Percentiles rank a stretch among this genome's conserved stretches.
Evolutionary conservation across 1,140 invertebrate species (phyloP).

Genomic region (Parasteatoda tepidariorum): DNA sequence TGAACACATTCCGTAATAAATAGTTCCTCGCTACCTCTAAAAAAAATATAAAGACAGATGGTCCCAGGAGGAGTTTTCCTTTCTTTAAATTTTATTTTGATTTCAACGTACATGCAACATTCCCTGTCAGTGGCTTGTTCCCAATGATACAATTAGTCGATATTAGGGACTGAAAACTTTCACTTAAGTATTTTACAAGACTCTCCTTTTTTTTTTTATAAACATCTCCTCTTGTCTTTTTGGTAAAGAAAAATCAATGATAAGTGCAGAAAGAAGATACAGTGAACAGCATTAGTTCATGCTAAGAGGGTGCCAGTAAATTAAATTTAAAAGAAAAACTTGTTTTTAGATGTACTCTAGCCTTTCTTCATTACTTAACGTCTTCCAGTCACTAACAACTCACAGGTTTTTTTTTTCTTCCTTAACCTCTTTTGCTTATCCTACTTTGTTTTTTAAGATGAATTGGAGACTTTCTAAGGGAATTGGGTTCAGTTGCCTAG

Average conservation of each 20-base stretch:
- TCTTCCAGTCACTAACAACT: slow-evolving; percentile 42
- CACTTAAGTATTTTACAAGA: slow-evolving; percentile 34
- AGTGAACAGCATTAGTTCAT: slow-evolving; percentile 7
- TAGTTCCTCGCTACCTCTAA: background rate
- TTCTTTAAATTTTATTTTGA: slow-evolving; percentile 19
- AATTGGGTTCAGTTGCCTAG: slow-evolving; percentile 10
- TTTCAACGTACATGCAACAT: slow-evolving; percentile 17
- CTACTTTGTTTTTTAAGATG: slow-evolving; percentile 48
- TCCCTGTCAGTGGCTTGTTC: background rate
- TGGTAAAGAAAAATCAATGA: slow-evolving; percentile 40
- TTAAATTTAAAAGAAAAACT: slow-evolving; percentile 58
- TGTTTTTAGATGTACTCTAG: slow-evolving; percentile 25
- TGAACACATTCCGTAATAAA: background rate
- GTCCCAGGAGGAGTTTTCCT: slow-evolving; percentile 34
- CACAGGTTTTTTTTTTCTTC: slow-evolving; percentile 1
- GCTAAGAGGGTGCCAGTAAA: slow-evolving; percentile 25
- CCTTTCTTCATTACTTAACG: slow-evolving; percentile 49
- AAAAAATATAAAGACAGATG: background rate
- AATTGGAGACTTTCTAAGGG: slow-evolving; percentile 26
- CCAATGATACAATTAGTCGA: slow-evolving; percentile 56
- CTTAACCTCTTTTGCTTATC: background rate
- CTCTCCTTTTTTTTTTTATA: slow-evolving; percentile 10
- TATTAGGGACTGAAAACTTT: slow-evolving; percentile 48
- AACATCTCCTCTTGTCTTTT: background rate
- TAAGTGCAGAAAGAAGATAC: slow-evolving; percentile 19